Base-by-base conservation (phyloP, 1,140 invertebrate species). In the Coboldia fuscipes region DNA sequence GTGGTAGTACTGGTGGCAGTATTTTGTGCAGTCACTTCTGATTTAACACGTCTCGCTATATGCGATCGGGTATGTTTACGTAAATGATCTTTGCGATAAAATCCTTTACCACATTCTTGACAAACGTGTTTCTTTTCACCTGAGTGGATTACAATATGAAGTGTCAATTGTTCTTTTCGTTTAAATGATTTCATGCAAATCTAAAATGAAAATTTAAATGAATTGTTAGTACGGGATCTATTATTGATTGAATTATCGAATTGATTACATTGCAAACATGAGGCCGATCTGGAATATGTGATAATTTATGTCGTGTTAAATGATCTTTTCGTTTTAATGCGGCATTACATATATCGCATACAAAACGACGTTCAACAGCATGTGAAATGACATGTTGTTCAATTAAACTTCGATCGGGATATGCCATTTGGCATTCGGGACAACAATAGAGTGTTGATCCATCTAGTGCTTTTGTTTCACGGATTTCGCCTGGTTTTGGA, bases 381-480 rank as follows among this genome's bases (percentile, higher is more conserved):
- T 85, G 80, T 15, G 77, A 77, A n/a, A 80, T 64, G 6, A 83
- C 56, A 51, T 85, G 79, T 43, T 83, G 78, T 46, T 85, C 79
- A 18, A 84, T 58, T 16, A 82, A 50, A 36, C 75, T 76, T 39
- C 78, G 69, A 50, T 83, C 78, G 1, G 79, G 77, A 50, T 83
- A 82, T 19, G 79, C 75, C 78, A 84, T 76, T 48, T 86, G 77
- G 48, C 81, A 83, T 47, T 83, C 78, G 1, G 80, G 79, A 50
- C 80, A 84, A 46, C 80, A 83, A 47, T 81, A 84, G 2, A 85
- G 51, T 0, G 78, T 80, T 7, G 77, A 79, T 12, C 81, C 80
- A 42, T 84, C 80, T 26, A 83, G 51, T 5, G 79, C 78, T 18
- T 78, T 82, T 0, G 78, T 80, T 16, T 84, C 60, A 34, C 76